Conservation (phyloP, 2,888 invertebrate genomes). For the Drosophila nigritarsus region DNA sequence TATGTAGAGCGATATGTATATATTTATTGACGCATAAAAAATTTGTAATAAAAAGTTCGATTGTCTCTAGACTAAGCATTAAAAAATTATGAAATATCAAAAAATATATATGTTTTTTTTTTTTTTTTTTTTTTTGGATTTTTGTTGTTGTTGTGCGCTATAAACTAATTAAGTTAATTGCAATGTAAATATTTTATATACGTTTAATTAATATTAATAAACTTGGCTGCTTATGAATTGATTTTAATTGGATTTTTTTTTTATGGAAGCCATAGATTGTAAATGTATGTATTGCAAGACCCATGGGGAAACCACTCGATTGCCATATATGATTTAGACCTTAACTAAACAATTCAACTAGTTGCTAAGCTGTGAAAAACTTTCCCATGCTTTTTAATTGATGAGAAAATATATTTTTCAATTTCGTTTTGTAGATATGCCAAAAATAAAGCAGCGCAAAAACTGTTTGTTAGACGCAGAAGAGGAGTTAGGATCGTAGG, state of each 20-base stretch:
- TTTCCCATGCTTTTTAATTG: constrained; percentile 60
- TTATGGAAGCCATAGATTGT: constrained; percentile 57
- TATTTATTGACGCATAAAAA: constrained; percentile 78
- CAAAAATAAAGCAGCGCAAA: constrained; percentile 46
- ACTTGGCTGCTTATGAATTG: constrained; percentile 55
- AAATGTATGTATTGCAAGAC: constrained; percentile 52
- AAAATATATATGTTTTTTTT: constrained; percentile 38
- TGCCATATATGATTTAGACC: constrained; percentile 51
- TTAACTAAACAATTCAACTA: constrained; percentile 56
- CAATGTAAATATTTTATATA: constrained; percentile 29
- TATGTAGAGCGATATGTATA: constrained; percentile 49
- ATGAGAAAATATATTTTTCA: neutral
- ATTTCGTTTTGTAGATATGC: constrained; percentile 7
- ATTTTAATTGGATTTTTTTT: constrained; percentile 25
- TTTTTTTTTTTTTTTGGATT: neutral
- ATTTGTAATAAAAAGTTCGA: constrained; percentile 58
- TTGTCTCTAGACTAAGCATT: constrained; percentile 43
- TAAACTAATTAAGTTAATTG: constrained; percentile 60
- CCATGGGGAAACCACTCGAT: constrained; percentile 71
- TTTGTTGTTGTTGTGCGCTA: constrained; percentile 35
- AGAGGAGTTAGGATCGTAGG: constrained; percentile 32
- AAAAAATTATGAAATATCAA: constrained; percentile 66
- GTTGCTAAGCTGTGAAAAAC: constrained; percentile 61
- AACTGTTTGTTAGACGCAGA: constrained; percentile 76
- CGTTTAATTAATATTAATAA: constrained; percentile 33